phyloP scores from a whole-genome alignment of 1,140 invertebrate genomes.

The Neuroterus valhalla region DNA sequence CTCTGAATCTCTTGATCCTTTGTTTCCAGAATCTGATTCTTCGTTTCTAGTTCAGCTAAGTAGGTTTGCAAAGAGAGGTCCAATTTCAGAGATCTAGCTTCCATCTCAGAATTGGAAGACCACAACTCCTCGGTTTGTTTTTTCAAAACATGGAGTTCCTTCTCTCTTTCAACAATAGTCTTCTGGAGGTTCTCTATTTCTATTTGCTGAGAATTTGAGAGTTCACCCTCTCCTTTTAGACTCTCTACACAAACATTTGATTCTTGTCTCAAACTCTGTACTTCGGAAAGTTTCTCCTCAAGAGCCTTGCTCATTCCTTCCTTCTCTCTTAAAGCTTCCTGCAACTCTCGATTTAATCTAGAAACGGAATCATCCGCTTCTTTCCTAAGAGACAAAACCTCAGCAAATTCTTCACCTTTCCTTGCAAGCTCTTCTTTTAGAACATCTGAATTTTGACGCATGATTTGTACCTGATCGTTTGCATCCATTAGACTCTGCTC shows the following conservation, averaged over 20 bases:
- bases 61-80: slow-evolving; percentile 21
- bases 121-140: slow-evolving; percentile 36
- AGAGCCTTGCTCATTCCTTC: slow-evolving; percentile 54
- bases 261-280: slow-evolving; percentile 68
- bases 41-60: slow-evolving; percentile 16
- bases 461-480: slow-evolving; percentile 59
- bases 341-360: slow-evolving; percentile 67
- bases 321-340: slow-evolving; percentile 63
- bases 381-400: slow-evolving; percentile 29
- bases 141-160: slow-evolving; percentile 35
- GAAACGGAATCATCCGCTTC: slow-evolving; percentile 43
- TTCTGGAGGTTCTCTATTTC: slow-evolving; percentile 67
- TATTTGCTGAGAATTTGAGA: slow-evolving; percentile 72
- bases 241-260: slow-evolving; percentile 68
- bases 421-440: slow-evolving; percentile 53
- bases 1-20: slow-evolving; percentile 40
- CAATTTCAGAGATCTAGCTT: slow-evolving; percentile 32
- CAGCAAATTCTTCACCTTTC: slow-evolving; percentile 34
- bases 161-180: slow-evolving; percentile 68
- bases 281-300: slow-evolving; percentile 67
- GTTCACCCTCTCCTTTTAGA: slow-evolving; percentile 46
- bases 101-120: slow-evolving; percentile 30
- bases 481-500: slow-evolving; percentile 63
- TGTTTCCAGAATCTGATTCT: slow-evolving; percentile 41
- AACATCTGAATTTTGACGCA: slow-evolving; percentile 56